Conservation (phyloP, 1,140 invertebrate genomes). For the Tribolium castaneum region DNA sequence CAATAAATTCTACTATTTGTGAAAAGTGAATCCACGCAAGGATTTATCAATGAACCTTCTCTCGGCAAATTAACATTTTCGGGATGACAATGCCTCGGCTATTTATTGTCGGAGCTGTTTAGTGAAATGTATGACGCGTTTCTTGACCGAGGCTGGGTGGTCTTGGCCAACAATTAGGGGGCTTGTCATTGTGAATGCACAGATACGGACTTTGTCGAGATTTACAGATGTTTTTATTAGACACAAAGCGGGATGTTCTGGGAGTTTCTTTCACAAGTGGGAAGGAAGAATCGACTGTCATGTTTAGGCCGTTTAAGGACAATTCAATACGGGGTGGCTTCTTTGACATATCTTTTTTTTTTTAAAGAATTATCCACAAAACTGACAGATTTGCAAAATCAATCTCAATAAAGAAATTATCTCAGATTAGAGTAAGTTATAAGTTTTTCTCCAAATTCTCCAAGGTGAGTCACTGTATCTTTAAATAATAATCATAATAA, state of each 20-base stretch:
- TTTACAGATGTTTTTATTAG: conserved; percentile 36
- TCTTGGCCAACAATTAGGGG: conserved; percentile 26
- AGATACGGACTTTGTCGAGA: conserved; percentile 3
- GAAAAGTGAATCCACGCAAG: conserved; percentile 4
- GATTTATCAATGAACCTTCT: conserved; percentile 20
- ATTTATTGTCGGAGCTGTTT: conserved; percentile 7
- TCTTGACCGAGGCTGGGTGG: conserved; percentile 6
- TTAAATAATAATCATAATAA: no score
- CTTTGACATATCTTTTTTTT: not conserved
- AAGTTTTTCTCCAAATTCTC: no score
- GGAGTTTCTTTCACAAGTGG: conserved; percentile 3
- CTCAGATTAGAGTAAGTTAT: no score
- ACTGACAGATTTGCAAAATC: no score
- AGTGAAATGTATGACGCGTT: not conserved
- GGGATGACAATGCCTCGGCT: not conserved
- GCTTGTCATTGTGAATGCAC: not conserved
- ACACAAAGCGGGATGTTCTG: not conserved
- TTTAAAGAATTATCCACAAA: not conserved
- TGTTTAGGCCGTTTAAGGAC: not conserved
- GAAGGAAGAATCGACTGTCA: conserved; percentile 6
- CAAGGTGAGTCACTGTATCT: no score
- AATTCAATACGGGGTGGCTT: no score
- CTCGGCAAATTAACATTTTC: conserved; percentile 31
- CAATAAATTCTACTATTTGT: conserved; percentile 18
- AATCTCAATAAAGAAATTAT: no score